These are phyloP conservation scores for Cremastinae sp. DNA, from an alignment of 2,888 invertebrate species.

Conservation along the genomic window DNA sequence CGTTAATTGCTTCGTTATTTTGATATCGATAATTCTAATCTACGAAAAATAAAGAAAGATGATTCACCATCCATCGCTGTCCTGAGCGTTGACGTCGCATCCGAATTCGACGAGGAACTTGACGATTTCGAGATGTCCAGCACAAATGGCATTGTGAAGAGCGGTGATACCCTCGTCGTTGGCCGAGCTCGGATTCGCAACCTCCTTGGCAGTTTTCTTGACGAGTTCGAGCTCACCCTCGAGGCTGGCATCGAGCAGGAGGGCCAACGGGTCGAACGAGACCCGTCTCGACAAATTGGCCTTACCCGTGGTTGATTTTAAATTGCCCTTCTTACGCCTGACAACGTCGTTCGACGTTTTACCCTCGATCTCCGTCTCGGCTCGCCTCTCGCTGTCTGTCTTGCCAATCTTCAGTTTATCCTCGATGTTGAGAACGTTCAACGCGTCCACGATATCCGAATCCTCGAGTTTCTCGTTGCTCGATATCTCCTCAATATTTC, in stretches of 20 bases:
- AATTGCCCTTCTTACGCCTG: constrained; percentile 89
- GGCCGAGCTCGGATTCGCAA: constrained; percentile 97
- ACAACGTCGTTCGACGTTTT: constrained; percentile 82
- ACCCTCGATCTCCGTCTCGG: constrained; percentile 64
- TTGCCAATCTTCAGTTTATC: constrained; percentile 74
- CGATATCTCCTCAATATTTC: constrained; percentile 54
- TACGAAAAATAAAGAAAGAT: constrained; percentile 8
- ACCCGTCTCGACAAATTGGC: constrained; percentile 91
- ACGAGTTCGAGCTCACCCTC: constrained; percentile 99
- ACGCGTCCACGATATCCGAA: constrained; percentile 77
- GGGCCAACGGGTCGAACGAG: constrained; percentile 97
- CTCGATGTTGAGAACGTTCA: constrained; percentile 78
- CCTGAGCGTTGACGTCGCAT: constrained; percentile 99
- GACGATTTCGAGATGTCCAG: constrained; percentile 99
- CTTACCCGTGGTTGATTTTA: constrained; percentile 86
- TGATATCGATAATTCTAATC: background rate
- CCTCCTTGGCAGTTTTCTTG: constrained; percentile 95
- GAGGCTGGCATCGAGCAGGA: constrained; percentile 97
- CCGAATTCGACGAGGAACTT: constrained; percentile 98
- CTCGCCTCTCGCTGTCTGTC: constrained; percentile 66
- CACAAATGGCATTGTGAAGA: constrained; percentile 99
- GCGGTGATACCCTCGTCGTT: constrained; percentile 99
- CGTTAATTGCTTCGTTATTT: too few species aligned
- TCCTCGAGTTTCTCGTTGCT: constrained; percentile 75
- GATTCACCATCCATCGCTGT: constrained; percentile 95